Evolutionary conservation across 2,888 invertebrate species (phyloP).

Genomic region (Cryptosula pallasiana): DNA sequence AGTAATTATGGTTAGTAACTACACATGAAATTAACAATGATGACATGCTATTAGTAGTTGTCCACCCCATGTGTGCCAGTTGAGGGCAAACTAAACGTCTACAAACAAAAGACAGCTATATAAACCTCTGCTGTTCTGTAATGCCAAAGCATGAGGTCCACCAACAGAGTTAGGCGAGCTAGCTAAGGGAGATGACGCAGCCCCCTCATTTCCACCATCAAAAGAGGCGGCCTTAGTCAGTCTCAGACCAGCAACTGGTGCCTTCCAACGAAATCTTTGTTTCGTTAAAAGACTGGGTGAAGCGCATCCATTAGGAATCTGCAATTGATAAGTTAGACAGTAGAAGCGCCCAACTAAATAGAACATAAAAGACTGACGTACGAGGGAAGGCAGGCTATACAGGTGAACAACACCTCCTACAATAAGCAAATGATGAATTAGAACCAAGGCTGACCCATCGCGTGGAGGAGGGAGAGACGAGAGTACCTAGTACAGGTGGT

Average conservation of each 20-base stretch:
- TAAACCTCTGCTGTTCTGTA: not conserved
- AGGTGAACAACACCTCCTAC: no score
- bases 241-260: not conserved
- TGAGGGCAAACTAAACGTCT: no score
- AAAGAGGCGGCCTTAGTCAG: not conserved
- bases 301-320: constrained; percentile 4
- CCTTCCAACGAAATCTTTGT: constrained; percentile 9
- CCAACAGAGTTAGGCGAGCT: not conserved
- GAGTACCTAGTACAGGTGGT: no score
- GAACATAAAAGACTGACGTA: no score
- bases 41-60: not conserved
- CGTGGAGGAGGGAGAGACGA: no score
- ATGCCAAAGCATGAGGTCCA: not conserved
- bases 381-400: no score
- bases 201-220: not conserved
- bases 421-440: no score
- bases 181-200: not conserved
- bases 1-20: no score
- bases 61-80: not conserved
- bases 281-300: not conserved
- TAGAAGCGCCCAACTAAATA: not conserved
- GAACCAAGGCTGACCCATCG: no score
- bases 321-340: not conserved
- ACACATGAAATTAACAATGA: no score
- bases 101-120: no score